phyloP scores from a whole-genome alignment of 2,113 vertebrate species.

The Numida meleagris region DNA sequence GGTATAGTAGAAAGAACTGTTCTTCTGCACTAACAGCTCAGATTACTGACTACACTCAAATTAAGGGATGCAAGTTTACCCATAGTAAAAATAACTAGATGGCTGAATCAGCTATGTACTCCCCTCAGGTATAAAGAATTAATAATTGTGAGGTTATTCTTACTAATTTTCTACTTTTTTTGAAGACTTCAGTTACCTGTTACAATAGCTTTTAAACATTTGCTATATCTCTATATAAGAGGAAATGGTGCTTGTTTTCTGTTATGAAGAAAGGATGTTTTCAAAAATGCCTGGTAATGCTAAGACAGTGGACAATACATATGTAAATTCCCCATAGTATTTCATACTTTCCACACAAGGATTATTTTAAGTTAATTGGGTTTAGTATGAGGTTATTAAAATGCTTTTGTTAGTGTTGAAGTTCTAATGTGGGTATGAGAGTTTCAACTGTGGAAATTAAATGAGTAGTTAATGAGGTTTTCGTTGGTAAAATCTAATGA shows the following conservation, averaged over 20 bases:
- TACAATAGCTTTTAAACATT: background rate
- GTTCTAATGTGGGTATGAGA: background rate
- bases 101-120: background rate
- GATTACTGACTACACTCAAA: background rate
- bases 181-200: background rate
- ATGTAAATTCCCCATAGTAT: background rate
- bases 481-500: background rate
- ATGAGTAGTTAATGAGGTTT: background rate
- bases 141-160: background rate
- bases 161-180: background rate
- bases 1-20: background rate
- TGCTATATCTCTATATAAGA: background rate
- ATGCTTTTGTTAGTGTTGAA: background rate
- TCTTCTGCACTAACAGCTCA: background rate
- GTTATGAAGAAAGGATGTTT: background rate
- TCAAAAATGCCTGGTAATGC: background rate
- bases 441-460: background rate
- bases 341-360: background rate
- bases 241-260: background rate
- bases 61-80: background rate
- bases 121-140: background rate
- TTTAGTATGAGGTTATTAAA: slow-evolving; percentile 11
- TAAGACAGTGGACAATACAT: background rate
- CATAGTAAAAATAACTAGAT: background rate
- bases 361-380: background rate